These are phyloP conservation scores for Nerophis lumbriciformis DNA, from an alignment of 2,113 vertebrate genomes.

Conservation along the genomic window DNA sequence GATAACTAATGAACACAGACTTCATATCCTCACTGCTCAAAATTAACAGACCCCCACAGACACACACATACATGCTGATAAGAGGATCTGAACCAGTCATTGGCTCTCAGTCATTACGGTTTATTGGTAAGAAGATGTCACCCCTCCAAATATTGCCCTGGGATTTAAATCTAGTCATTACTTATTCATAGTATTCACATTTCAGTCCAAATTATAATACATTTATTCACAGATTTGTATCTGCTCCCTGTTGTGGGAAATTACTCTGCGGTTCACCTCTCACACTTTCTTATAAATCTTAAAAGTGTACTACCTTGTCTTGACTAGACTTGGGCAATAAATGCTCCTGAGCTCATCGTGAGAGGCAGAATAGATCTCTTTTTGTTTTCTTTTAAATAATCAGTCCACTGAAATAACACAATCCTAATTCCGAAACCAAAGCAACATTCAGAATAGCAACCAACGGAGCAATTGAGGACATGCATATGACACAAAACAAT, in stretches of 20 bases:
- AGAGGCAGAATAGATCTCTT: neutral
- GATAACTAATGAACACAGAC: constrained; percentile 50
- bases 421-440: no score
- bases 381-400: neutral
- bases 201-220: constrained; percentile 39
- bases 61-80: constrained; percentile 22
- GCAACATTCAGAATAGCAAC: no score
- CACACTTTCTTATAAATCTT: constrained; percentile 45
- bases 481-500: no score
- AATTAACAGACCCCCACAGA: constrained; percentile 31
- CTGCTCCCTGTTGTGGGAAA: constrained; percentile 27
- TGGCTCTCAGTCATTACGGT: constrained; percentile 40
- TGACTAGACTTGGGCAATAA: constrained; percentile 7
- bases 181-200: constrained; percentile 41
- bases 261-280: constrained; percentile 37
- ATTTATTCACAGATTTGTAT: constrained; percentile 44
- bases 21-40: constrained; percentile 39
- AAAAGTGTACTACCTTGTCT: constrained; percentile 6
- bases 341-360: constrained; percentile 26
- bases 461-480: no score
- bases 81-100: constrained; percentile 47
- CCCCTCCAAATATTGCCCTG: constrained; percentile 35
- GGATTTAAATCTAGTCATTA: constrained; percentile 34
- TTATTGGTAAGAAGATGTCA: constrained; percentile 26
- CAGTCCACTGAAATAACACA: neutral